Conservation (phyloP, 2,113 vertebrate species). For the Tinamus guttatus region DNA sequence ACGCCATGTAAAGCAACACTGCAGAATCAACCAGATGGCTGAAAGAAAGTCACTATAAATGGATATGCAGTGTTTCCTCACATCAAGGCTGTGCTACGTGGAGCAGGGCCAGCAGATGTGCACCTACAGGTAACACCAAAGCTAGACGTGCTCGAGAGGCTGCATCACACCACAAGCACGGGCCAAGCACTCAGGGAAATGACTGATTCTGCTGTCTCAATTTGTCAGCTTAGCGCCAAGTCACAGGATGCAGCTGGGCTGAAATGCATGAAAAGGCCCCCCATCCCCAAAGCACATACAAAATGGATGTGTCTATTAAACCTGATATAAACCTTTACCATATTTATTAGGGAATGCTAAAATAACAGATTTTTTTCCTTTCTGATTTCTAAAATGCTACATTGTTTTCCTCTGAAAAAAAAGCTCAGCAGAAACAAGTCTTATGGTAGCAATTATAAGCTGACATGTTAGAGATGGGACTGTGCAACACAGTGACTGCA, state of each 20-base stretch:
- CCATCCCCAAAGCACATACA: background rate
- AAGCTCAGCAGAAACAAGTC: background rate
- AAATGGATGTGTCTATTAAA: background rate
- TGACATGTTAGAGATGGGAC: slow-evolving; percentile 21
- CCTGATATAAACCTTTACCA: background rate
- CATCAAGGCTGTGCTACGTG: background rate
- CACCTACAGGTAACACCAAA: background rate
- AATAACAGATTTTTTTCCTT: background rate
- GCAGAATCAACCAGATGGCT: background rate
- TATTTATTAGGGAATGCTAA: background rate
- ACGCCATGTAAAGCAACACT: background rate
- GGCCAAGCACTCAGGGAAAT: background rate
- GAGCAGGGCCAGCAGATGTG: background rate
- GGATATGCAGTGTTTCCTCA: background rate
- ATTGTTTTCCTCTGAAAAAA: background rate
- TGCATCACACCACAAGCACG: too few relatives aligned
- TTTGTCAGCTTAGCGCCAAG: background rate
- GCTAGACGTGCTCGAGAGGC: background rate
- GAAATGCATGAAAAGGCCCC: background rate
- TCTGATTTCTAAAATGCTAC: background rate
- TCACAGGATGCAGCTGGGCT: background rate
- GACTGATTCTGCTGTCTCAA: background rate
- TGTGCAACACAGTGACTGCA: background rate
- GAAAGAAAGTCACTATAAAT: background rate
- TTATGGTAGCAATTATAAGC: background rate